phyloP scores from a whole-genome alignment of 1,140 invertebrate genomes.

The Periplaneta americana region DNA sequence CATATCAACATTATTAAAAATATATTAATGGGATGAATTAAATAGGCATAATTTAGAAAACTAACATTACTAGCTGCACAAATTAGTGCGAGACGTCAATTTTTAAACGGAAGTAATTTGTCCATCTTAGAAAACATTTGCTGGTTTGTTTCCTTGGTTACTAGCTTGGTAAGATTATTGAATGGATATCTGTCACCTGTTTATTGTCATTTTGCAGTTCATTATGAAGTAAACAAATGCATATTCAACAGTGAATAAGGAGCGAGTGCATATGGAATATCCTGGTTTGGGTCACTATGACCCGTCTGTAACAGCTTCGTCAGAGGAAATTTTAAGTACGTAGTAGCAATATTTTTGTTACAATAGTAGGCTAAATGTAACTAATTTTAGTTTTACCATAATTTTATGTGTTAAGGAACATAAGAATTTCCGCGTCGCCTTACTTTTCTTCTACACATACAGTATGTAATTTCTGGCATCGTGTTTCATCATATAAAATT shows the following conservation, averaged over 20 bases:
- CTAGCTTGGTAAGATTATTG: too few species aligned
- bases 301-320: background rate
- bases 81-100: background rate
- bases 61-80: background rate
- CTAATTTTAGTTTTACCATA: too few species aligned
- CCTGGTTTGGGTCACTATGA: constrained; percentile 11
- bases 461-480: too few species aligned
- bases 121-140: background rate
- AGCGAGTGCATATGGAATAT: background rate
- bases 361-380: too few species aligned
- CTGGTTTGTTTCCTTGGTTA: background rate
- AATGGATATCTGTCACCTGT: background rate
- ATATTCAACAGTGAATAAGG: background rate
- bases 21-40: too few species aligned
- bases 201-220: background rate
- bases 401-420: too few species aligned
- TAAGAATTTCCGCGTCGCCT: too few species aligned
- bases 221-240: background rate
- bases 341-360: background rate
- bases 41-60: too few species aligned
- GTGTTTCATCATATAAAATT: too few species aligned
- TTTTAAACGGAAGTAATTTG: background rate
- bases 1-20: background rate
- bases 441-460: too few species aligned
- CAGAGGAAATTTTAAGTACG: constrained; percentile 10